Conservation (phyloP, 2,113 vertebrate species). For the Xiphias gladius region DNA sequence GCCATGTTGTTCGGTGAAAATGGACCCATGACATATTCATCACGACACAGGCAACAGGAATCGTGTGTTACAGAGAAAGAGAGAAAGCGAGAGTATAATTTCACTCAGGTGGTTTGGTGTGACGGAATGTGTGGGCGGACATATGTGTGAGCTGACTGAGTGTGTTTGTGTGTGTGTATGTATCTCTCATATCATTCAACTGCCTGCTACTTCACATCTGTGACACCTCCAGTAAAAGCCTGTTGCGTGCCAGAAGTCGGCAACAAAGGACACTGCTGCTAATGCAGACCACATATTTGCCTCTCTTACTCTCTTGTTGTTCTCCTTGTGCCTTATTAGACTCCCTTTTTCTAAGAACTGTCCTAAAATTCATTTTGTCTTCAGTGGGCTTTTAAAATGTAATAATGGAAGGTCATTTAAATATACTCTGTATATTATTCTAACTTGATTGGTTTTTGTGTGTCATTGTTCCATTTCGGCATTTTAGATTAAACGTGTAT, state of each 20-base stretch:
- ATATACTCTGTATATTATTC: background rate
- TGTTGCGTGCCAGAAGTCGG: conserved; percentile 33
- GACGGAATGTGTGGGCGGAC: conserved; percentile 40
- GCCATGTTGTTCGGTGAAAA: conserved; percentile 60
- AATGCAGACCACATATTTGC: conserved; percentile 5
- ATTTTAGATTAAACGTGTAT: no score
- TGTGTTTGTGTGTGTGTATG: conserved; percentile 20
- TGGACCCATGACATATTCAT: conserved; percentile 72
- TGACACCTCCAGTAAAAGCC: conserved; percentile 63
- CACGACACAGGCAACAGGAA: conserved; percentile 21
- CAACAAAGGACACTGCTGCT: conserved; percentile 28
- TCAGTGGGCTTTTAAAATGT: background rate
- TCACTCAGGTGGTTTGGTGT: conserved; percentile 6
- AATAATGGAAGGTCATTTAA: background rate
- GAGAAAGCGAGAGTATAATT: conserved; percentile 12
- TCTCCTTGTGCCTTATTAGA: background rate
- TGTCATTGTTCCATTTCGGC: no score
- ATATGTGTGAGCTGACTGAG: conserved; percentile 32
- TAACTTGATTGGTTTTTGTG: background rate
- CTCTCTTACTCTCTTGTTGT: background rate
- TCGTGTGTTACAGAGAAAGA: background rate
- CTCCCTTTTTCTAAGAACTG: background rate
- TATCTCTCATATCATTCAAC: conserved; percentile 37
- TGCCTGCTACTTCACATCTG: conserved; percentile 31
- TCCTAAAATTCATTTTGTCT: background rate